A percentile compares a stretch with the other conserved stretches of the same genome.
Evolutionary conservation across 2,113 vertebrate species (phyloP).

Genomic region (Macaca mulatta): DNA sequence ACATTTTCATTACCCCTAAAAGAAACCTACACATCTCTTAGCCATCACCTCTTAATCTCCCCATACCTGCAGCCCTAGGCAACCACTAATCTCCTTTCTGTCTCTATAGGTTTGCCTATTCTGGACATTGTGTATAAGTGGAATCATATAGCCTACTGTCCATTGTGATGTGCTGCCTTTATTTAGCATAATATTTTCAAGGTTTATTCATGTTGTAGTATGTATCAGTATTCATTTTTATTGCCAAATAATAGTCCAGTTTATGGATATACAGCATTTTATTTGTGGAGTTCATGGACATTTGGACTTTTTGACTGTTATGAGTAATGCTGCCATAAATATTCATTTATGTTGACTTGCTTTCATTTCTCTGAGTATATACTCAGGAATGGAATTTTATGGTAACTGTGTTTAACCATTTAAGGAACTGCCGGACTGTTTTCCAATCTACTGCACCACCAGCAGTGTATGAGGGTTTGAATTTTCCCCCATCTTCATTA

Average conservation of each 20-base stretch:
- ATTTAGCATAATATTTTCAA: background rate
- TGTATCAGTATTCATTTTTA: background rate
- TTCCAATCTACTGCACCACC: background rate
- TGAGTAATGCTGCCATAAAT: background rate
- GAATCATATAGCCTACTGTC: background rate
- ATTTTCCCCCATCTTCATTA: background rate
- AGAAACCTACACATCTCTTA: background rate
- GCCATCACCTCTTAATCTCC: background rate
- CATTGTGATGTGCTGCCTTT: background rate
- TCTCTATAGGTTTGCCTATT: background rate
- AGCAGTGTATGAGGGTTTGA: background rate
- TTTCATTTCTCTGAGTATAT: conserved; percentile 15
- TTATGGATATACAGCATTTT: background rate
- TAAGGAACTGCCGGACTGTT: background rate
- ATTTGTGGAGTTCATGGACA: background rate
- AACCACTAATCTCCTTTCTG: background rate
- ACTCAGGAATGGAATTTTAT: background rate
- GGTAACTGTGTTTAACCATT: background rate
- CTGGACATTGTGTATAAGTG: background rate
- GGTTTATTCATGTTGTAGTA: background rate
- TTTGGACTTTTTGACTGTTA: background rate
- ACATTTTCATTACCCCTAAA: background rate
- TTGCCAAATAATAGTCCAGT: conserved; percentile 18
- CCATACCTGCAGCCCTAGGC: background rate
- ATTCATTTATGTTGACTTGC: background rate